Base-by-base conservation (phyloP, 1,140 invertebrate genomes). In the Globodera rostochiensis region DNA sequence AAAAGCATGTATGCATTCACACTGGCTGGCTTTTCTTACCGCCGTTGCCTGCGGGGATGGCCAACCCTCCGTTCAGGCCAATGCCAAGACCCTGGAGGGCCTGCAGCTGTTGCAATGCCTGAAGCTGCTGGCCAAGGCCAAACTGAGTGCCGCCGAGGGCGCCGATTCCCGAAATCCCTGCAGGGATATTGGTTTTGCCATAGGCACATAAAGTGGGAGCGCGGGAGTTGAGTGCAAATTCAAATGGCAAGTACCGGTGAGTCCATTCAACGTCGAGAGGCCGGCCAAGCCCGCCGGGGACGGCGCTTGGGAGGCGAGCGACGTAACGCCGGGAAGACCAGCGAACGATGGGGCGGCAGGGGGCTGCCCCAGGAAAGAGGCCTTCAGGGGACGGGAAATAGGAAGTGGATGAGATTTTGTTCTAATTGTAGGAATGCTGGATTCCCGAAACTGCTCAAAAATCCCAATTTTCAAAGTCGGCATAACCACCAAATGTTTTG, bases 101-200 rank as follows among this genome's bases (percentile, higher is more conserved):
- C 50, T 79, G 80, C n/a, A 69, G 57, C 45, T 50, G 64, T 67
- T 81, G 80, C 71, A 81, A 45, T 60, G 73, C 73, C 69, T 76
- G 73, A 13, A 81, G 64, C 77, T 69, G 80, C 19, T 53, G 47
- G 46, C 71, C 74, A 21, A 74, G 69, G 46, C 71, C 74, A 21
- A 74, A 21, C 46, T 71, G 69, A 36, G 25, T 4, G n/a, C 19
- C 21, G 69, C 69, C 69, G 11, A 78, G 8, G 6, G 46, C 74
- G n/a, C 76, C 76, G 5, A 71, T 71, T 19, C 69, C 69, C 46
- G 69, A 11, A 71, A 71, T 13, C 57, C 57, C 57, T 60, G 57
- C 57, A 19, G 57, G 57, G 15, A 60, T 4, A 60, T 60, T 60
- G 11, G 57, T 60, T 60, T 60, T 60, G 57, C 57, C 57, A 60